phyloP scores from a whole-genome alignment of 2,888 invertebrate species.

The Drosophila kokeensis region DNA sequence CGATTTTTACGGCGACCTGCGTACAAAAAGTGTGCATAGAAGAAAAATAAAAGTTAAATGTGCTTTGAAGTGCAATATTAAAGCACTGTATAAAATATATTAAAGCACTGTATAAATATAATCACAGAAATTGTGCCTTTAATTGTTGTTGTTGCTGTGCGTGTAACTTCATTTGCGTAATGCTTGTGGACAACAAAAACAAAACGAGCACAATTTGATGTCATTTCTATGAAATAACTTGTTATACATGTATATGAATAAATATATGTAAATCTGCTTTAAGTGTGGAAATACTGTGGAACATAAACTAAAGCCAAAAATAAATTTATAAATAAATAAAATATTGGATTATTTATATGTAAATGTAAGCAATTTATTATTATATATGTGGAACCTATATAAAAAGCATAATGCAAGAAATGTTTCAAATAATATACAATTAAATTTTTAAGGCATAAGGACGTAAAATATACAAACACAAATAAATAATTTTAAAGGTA shows the following conservation, averaged over 20 bases:
- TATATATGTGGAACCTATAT: neutral
- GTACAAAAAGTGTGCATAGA: constrained; percentile 24
- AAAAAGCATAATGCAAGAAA: neutral
- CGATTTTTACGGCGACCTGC: constrained; percentile 39
- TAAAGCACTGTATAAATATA: constrained; percentile 11
- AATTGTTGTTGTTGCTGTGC: constrained; percentile 17
- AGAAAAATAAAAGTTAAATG: constrained; percentile 30
- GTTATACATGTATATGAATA: neutral
- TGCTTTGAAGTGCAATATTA: constrained; percentile 24
- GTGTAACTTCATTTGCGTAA: constrained; percentile 35
- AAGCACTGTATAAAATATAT: neutral
- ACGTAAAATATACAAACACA: too few species aligned
- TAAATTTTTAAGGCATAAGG: too few species aligned
- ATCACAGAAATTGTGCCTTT: constrained; percentile 53
- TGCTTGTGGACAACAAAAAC: constrained; percentile 22
- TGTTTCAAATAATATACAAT: neutral
- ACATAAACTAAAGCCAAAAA: neutral
- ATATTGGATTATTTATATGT: neutral
- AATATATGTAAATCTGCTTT: neutral
- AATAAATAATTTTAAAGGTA: neutral
- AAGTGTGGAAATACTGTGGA: neutral
- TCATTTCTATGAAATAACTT: constrained; percentile 14
- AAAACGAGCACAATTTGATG: constrained; percentile 15
- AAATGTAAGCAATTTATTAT: neutral
- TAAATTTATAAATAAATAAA: neutral